Percentiles rank a stretch among this genome's conserved stretches.
These are phyloP conservation scores for Antheraea pernyi DNA, from an alignment of 1,140 invertebrate genomes.

Conservation along the genomic window DNA sequence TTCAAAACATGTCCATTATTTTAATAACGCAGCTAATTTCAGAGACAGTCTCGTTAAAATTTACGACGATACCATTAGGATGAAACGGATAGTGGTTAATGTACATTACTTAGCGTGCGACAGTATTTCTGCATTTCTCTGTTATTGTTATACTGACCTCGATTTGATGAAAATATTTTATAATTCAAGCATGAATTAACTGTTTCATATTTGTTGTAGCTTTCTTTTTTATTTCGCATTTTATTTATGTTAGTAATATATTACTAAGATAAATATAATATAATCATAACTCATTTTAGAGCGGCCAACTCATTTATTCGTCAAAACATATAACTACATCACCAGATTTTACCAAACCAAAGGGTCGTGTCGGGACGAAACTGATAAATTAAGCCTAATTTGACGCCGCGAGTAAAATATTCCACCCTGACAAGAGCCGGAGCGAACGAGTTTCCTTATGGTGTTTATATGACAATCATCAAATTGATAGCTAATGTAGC, in stretches of 20 bases:
- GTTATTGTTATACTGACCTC: slow-evolving; percentile 54
- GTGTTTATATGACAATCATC: too few relatives aligned
- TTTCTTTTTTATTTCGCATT: slow-evolving; percentile 28
- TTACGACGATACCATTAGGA: slow-evolving; percentile 28
- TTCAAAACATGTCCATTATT: neutral
- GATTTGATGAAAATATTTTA: slow-evolving; percentile 67
- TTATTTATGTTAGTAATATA: neutral
- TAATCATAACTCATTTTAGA: too few relatives aligned
- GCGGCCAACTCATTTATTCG: too few relatives aligned
- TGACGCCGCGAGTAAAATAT: too few relatives aligned
- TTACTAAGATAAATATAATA: too few relatives aligned
- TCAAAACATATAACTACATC: too few relatives aligned
- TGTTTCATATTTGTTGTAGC: slow-evolving; percentile 32
- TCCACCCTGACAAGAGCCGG: too few relatives aligned
- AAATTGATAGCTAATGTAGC: too few relatives aligned
- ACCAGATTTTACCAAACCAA: too few relatives aligned
- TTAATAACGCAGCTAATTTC: slow-evolving; percentile 20
- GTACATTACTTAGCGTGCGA: slow-evolving; percentile 36
- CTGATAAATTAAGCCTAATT: too few relatives aligned
- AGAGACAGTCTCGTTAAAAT: slow-evolving; percentile 18
- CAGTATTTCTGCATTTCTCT: slow-evolving; percentile 53
- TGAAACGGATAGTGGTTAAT: slow-evolving; percentile 26
- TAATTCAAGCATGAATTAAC: slow-evolving; percentile 46
- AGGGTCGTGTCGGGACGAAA: too few relatives aligned
- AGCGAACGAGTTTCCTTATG: too few relatives aligned